phyloP scores from a whole-genome alignment of 2,888 invertebrate species.

The Cantharis nigra region DNA sequence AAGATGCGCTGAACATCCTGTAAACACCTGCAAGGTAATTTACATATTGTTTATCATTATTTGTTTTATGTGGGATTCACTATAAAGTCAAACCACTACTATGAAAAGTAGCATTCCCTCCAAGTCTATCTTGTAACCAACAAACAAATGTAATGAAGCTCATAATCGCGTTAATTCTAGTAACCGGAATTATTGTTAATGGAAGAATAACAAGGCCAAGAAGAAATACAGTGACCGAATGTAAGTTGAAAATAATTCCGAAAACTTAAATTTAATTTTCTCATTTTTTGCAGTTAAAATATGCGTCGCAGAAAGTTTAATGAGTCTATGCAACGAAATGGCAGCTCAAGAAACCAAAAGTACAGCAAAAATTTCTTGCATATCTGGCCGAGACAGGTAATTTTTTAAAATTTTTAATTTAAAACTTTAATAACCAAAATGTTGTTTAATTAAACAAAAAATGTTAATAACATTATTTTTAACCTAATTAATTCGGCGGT shows the following conservation, averaged over 20 bases:
- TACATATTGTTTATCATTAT: constrained; percentile 12
- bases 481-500: neutral
- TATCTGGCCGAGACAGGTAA: constrained; percentile 74
- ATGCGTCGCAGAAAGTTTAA: constrained; percentile 71
- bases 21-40: neutral
- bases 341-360: constrained; percentile 64
- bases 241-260: constrained; percentile 52
- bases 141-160: constrained; percentile 6
- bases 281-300: constrained; percentile 64
- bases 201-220: constrained; percentile 20
- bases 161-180: neutral
- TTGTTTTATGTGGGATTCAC: constrained; percentile 4
- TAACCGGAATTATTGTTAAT: constrained; percentile 18
- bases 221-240: constrained; percentile 33
- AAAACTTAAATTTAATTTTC: constrained; percentile 49
- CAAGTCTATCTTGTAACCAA: neutral
- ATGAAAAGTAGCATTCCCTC: constrained; percentile 9
- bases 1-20: neutral
- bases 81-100: constrained; percentile 10
- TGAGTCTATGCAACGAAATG: constrained; percentile 71
- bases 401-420: constrained; percentile 1
- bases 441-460: neutral
- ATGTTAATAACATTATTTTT: neutral
- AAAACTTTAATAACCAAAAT: neutral
- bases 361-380: constrained; percentile 65